Conservation (phyloP, 1,140 invertebrate species). For the Drosophila pallidifrons region DNA sequence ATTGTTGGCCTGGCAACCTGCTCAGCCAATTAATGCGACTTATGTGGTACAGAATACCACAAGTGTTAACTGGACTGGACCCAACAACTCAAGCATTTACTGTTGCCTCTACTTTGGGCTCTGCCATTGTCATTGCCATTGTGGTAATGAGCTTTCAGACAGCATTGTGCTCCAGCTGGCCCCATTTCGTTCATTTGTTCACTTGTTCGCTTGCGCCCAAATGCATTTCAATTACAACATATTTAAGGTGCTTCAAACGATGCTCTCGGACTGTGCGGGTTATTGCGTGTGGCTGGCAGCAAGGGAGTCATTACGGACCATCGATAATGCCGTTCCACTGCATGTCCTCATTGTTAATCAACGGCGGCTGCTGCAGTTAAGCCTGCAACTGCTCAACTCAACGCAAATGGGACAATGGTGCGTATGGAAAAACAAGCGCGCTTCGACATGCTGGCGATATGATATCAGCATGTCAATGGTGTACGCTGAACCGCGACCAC, state of each 20-base stretch:
- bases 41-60: conserved; percentile 41
- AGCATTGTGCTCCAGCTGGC: conserved; percentile 20
- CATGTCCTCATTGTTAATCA: conserved; percentile 61
- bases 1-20: conserved; percentile 18
- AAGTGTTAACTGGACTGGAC: conserved; percentile 5
- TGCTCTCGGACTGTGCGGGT: conserved; percentile 7
- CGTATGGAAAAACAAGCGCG: conserved; percentile 32
- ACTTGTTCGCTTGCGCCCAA: conserved; percentile 57
- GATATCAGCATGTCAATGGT: conserved; percentile 27
- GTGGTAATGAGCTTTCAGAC: conserved; percentile 16
- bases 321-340: conserved; percentile 62
- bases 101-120: neutral
- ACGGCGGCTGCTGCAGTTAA: conserved; percentile 22
- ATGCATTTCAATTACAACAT: conserved; percentile 81
- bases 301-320: conserved; percentile 22
- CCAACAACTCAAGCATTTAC: conserved; percentile 20
- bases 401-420: conserved; percentile 34
- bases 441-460: conserved; percentile 18
- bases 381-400: neutral
- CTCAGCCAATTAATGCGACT: conserved; percentile 60
- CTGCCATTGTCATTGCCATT: neutral
- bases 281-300: neutral
- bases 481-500: neutral
- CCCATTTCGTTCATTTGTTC: conserved; percentile 43
- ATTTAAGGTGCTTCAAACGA: conserved; percentile 63